These are phyloP conservation scores for Anastrepha obliqua DNA, from an alignment of 1,140 invertebrate genomes.

Conservation along the genomic window DNA sequence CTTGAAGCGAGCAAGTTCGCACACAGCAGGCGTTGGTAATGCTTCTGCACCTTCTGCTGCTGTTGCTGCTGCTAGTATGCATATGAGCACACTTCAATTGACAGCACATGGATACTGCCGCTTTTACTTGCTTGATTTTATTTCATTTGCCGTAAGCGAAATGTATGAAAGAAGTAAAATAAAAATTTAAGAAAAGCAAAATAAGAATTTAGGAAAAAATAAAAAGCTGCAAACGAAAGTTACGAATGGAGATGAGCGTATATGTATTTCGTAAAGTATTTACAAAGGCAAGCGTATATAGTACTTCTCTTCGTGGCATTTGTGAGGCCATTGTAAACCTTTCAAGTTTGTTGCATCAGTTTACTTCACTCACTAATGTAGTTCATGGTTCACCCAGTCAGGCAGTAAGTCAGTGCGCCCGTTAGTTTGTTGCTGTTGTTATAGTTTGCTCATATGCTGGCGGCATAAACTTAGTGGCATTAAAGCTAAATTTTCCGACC, in stretches of 20 bases:
- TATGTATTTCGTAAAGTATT: background rate
- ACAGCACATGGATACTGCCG: background rate
- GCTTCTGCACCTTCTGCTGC: background rate
- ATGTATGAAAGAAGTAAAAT: background rate
- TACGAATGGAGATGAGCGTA: background rate
- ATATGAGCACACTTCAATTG: background rate
- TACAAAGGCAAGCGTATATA: background rate
- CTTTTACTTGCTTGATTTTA: slow-evolving; percentile 4
- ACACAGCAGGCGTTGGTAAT: background rate
- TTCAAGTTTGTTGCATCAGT: background rate
- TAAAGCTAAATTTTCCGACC: slow-evolving; percentile 13
- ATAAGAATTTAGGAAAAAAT: background rate
- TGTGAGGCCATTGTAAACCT: background rate
- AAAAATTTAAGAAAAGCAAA: background rate
- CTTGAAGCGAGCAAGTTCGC: background rate
- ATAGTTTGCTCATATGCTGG: slow-evolving; percentile 14
- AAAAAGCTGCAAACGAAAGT: background rate
- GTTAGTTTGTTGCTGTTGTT: background rate
- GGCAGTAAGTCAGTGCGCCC: background rate
- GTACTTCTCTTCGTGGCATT: background rate
- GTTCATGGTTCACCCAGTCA: slow-evolving; percentile 2
- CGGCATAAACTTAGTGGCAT: slow-evolving; percentile 9
- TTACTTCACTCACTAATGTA: too few species aligned
- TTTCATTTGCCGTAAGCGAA: slow-evolving; percentile 26
- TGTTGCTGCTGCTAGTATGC: slow-evolving; percentile 8